Evolutionary conservation across 2,797 vertebrate genomes (phyloP).

Genomic region (Sebastes steindachneri): DNA sequence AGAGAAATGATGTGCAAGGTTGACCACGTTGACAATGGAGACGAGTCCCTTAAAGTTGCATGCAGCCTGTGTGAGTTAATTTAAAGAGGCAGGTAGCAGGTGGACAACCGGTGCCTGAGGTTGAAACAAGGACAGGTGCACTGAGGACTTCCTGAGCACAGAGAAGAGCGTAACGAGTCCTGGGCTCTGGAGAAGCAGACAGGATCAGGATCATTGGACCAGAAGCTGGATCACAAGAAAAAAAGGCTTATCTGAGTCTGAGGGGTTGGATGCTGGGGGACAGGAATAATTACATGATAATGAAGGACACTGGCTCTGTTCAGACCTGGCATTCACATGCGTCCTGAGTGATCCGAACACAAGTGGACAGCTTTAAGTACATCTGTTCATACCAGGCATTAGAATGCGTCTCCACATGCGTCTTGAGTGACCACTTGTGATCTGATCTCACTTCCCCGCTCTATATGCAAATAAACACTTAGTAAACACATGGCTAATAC

Average conservation of each 20-base stretch:
- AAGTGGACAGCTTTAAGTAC: no score
- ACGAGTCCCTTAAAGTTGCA: background rate
- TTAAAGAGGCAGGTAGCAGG: background rate
- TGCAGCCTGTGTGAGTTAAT: background rate
- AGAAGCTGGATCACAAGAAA: background rate
- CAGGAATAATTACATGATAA: background rate
- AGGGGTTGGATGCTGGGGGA: background rate
- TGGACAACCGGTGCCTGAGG: background rate
- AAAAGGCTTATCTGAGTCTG: background rate
- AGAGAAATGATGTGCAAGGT: background rate
- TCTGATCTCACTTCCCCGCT: no score
- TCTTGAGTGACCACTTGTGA: no score
- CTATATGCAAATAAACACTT: no score
- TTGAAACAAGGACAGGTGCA: background rate
- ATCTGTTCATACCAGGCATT: no score
- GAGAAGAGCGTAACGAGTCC: background rate
- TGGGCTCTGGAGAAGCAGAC: background rate
- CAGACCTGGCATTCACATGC: no score
- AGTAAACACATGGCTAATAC: no score
- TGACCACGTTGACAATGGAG: background rate
- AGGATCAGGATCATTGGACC: background rate
- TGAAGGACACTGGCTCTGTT: background rate
- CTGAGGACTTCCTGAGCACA: background rate
- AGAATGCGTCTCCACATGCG: no score
- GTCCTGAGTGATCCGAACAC: no score